These are phyloP conservation scores for Pseudolaguvia tuberculata DNA, from an alignment of 2,113 vertebrate species.

Conservation along the genomic window DNA sequence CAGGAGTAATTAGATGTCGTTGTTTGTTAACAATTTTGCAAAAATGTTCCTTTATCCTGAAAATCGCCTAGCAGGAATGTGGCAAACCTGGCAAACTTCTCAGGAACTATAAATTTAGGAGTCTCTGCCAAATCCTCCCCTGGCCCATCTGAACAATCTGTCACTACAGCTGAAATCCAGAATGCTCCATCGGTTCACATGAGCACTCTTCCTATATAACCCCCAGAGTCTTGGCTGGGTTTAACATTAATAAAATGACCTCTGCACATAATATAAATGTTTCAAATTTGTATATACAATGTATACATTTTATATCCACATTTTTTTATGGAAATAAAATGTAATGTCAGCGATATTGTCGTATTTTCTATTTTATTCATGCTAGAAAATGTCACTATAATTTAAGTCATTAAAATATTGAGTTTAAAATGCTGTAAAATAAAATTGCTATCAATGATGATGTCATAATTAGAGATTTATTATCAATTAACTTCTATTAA, in stretches of 20 bases:
- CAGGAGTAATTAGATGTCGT: background rate
- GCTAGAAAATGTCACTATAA: background rate
- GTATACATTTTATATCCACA: background rate
- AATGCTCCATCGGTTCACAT: slow-evolving; percentile 23
- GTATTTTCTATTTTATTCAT: background rate
- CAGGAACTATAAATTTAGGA: slow-evolving; percentile 1
- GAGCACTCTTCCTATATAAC: slow-evolving; percentile 5
- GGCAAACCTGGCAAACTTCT: background rate
- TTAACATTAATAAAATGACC: background rate
- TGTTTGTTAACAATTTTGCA: background rate
- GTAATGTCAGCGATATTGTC: background rate
- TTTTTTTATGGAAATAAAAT: background rate
- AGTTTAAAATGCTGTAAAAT: too few species aligned
- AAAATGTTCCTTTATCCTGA: background rate
- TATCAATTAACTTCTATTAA: too few species aligned
- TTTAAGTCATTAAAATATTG: too few species aligned
- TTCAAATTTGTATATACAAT: background rate
- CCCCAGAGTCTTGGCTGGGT: background rate
- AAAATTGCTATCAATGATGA: too few species aligned
- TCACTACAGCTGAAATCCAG: slow-evolving; percentile 31
- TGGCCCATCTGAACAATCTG: slow-evolving; percentile 37
- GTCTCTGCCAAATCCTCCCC: slow-evolving; percentile 29
- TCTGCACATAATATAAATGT: background rate
- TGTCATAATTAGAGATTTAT: too few species aligned
- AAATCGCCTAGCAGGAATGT: slow-evolving; percentile 8